phyloP scores from a whole-genome alignment of 2,888 invertebrate genomes.

The Eupithecia centaureata region DNA sequence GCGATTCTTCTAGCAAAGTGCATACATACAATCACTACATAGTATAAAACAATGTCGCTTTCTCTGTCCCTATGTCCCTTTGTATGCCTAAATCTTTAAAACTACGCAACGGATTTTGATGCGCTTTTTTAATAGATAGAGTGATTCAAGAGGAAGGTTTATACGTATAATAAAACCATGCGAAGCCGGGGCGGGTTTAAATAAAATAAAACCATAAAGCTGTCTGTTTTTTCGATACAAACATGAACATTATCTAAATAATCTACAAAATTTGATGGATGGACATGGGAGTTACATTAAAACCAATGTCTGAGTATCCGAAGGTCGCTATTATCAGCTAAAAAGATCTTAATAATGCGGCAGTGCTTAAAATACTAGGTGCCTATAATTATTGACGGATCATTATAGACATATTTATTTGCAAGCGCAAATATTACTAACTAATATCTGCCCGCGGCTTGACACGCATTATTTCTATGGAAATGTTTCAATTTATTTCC shows the following conservation, averaged over 20 bases:
- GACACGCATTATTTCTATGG: too few species aligned
- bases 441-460: too few species aligned
- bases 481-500: too few species aligned
- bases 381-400: constrained; percentile 25
- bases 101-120: too few species aligned
- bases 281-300: constrained; percentile 48
- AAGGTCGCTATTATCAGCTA: constrained; percentile 54
- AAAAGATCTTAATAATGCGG: constrained; percentile 56
- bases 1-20: background rate
- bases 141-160: too few species aligned
- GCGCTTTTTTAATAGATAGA: too few species aligned
- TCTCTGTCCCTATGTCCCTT: too few species aligned
- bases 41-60: too few species aligned
- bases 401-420: constrained; percentile 29
- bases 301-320: constrained; percentile 47
- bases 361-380: constrained; percentile 45
- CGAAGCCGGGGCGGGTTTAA: too few species aligned
- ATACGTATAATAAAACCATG: too few species aligned
- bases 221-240: constrained; percentile 10
- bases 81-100: too few species aligned
- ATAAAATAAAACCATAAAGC: constrained; percentile 8
- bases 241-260: constrained; percentile 20
- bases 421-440: constrained; percentile 12
- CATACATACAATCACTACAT: too few species aligned
- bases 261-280: constrained; percentile 34